Evolutionary conservation across 2,888 invertebrate genomes (phyloP).

Genomic region (Drosophila suboccidentalis): DNA sequence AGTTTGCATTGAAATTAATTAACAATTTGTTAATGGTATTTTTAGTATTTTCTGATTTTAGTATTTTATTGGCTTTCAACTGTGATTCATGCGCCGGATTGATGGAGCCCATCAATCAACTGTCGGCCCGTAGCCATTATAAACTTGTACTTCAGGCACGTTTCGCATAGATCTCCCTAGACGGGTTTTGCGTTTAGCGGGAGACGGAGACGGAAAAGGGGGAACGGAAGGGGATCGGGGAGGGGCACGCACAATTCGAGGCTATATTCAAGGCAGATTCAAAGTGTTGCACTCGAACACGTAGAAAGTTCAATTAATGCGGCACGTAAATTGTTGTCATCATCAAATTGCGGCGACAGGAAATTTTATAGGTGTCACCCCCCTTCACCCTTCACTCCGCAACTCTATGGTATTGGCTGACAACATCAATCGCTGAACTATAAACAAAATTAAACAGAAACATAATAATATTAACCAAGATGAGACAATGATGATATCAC

Average conservation of each 20-base stretch:
- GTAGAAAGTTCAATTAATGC: conserved; percentile 81
- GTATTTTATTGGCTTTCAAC: conserved; percentile 17
- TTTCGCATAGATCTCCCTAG: conserved; percentile 56
- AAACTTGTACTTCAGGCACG: conserved; percentile 65
- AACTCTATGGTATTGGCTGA: background rate
- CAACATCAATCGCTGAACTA: conserved; percentile 42
- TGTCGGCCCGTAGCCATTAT: conserved; percentile 31
- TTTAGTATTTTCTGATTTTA: conserved; percentile 5
- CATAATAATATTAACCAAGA: conserved; percentile 40
- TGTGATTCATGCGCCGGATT: conserved; percentile 54
- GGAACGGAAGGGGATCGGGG: conserved; percentile 1
- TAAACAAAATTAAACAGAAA: conserved; percentile 24
- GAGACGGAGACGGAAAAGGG: background rate
- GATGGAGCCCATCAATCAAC: conserved; percentile 67
- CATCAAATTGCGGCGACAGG: conserved; percentile 37
- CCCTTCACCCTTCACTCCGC: background rate
- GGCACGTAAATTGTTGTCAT: conserved; percentile 79
- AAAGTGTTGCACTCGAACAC: conserved; percentile 71
- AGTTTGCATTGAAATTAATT: conserved; percentile 64
- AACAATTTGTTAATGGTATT: conserved; percentile 12
- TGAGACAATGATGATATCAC: conserved; percentile 70
- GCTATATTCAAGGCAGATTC: conserved; percentile 42
- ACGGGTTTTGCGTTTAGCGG: conserved; percentile 36
- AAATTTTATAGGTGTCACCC: conserved; percentile 36
- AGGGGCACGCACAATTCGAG: conserved; percentile 41